phyloP scores from a whole-genome alignment of 2,888 invertebrate species.

The Phengaris alcon region DNA sequence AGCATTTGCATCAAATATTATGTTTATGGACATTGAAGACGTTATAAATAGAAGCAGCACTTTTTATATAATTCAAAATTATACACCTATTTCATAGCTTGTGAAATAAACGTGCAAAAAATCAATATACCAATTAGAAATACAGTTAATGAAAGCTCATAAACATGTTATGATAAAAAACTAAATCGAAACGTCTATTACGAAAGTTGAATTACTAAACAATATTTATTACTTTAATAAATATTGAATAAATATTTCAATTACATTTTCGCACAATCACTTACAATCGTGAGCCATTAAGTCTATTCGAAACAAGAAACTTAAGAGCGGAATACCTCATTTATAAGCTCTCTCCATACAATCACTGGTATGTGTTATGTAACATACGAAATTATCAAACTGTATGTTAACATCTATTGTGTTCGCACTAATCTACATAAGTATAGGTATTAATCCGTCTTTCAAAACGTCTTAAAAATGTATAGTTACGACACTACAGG shows the following conservation, averaged over 20 bases:
- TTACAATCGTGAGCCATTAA: conserved; percentile 71
- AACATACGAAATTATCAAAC: conserved; percentile 68
- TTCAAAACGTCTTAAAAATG: conserved; percentile 70
- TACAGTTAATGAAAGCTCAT: conserved; percentile 10
- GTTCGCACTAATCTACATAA: conserved; percentile 74
- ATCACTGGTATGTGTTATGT: conserved; percentile 68
- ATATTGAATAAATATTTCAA: conserved; percentile 53
- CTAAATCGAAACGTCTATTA: conserved; percentile 45
- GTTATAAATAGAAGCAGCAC: neutral
- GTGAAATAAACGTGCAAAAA: neutral
- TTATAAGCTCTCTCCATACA: conserved; percentile 69
- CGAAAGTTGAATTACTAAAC: conserved; percentile 55
- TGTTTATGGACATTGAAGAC: neutral
- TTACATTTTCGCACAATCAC: conserved; percentile 55
- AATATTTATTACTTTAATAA: conserved; percentile 45
- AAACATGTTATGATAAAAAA: conserved; percentile 10
- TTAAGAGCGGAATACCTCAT: conserved; percentile 62
- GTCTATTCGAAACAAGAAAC: conserved; percentile 44
- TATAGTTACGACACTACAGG: conserved; percentile 58
- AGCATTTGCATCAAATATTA: neutral
- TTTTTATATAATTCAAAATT: neutral
- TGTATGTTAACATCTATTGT: conserved; percentile 73
- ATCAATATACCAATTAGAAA: conserved; percentile 10
- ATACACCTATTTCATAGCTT: neutral
- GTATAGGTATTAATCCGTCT: conserved; percentile 77